phyloP scores from a whole-genome alignment of 2,797 vertebrate species.

The Ceryle rudis region DNA sequence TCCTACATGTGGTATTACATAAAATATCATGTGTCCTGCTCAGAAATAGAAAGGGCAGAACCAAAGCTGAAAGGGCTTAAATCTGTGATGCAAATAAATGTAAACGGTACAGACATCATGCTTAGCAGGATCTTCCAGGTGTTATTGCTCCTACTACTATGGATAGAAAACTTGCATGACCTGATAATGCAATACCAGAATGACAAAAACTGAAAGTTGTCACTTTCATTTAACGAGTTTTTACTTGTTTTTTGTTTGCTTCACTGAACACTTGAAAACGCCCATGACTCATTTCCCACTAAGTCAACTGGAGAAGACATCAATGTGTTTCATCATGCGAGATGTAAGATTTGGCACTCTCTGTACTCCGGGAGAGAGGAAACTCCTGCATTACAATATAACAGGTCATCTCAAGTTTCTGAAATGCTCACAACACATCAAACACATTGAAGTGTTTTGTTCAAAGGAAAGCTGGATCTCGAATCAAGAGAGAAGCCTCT shows the following conservation, averaged over 20 bases:
- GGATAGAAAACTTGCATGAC: neutral
- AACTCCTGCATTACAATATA: neutral
- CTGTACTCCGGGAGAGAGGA: neutral
- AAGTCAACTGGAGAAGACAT: neutral
- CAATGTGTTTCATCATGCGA: neutral
- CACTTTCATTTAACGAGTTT: neutral
- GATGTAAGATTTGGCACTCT: neutral
- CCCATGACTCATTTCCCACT: neutral
- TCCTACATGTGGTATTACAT: neutral
- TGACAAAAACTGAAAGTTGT: neutral
- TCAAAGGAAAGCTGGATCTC: neutral
- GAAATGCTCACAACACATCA: neutral
- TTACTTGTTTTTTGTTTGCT: neutral
- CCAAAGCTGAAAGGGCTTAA: neutral
- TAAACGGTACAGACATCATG: neutral
- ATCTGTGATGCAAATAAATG: neutral
- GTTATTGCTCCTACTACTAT: neutral
- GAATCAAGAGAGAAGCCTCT: neutral
- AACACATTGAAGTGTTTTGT: neutral
- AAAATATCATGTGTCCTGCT: neutral
- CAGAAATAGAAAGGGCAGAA: neutral
- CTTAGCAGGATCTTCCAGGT: neutral
- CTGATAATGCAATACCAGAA: neutral
- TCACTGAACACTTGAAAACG: neutral
- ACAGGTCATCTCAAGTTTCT: neutral